Conservation (phyloP, 1,140 invertebrate species). For the Ctenoplectra terminalis region DNA sequence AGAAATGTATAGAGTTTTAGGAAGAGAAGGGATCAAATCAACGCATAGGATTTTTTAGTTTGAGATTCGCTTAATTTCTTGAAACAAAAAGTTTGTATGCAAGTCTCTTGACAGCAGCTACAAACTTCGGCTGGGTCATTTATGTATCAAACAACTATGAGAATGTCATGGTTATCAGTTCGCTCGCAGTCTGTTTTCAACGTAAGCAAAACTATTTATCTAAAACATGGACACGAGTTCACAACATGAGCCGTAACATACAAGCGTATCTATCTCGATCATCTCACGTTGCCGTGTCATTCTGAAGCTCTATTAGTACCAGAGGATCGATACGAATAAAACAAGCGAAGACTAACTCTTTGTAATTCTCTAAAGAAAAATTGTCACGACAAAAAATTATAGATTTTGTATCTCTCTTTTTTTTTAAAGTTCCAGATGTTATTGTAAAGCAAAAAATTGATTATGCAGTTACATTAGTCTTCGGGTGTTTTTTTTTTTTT, state of each 20-base stretch:
- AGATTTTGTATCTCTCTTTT: too few relatives aligned
- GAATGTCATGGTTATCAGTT: slow-evolving; percentile 15
- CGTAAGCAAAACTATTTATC: background rate
- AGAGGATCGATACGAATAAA: slow-evolving; percentile 13
- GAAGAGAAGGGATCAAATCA: background rate
- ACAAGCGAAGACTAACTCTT: background rate
- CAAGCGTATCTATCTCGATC: slow-evolving; percentile 31
- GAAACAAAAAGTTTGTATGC: too few relatives aligned
- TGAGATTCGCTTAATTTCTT: too few relatives aligned
- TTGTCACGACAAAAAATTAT: too few relatives aligned
- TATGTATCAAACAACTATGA: slow-evolving; percentile 1
- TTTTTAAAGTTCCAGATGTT: background rate
- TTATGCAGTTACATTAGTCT: background rate
- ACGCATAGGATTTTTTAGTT: background rate
- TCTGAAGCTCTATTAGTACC: slow-evolving; percentile 18
- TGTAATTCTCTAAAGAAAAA: background rate
- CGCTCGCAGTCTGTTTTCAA: background rate
- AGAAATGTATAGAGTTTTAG: background rate
- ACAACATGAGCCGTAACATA: background rate
- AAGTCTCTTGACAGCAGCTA: background rate
- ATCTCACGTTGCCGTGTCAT: background rate
- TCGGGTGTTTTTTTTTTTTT: background rate
- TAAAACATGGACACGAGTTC: slow-evolving; percentile 6
- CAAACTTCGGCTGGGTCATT: background rate
- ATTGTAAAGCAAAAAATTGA: background rate